Percentiles rank a stretch among this genome's conserved stretches.
Evolutionary conservation across 2,113 vertebrate species (phyloP).

Genomic region (Podilymbus podiceps): DNA sequence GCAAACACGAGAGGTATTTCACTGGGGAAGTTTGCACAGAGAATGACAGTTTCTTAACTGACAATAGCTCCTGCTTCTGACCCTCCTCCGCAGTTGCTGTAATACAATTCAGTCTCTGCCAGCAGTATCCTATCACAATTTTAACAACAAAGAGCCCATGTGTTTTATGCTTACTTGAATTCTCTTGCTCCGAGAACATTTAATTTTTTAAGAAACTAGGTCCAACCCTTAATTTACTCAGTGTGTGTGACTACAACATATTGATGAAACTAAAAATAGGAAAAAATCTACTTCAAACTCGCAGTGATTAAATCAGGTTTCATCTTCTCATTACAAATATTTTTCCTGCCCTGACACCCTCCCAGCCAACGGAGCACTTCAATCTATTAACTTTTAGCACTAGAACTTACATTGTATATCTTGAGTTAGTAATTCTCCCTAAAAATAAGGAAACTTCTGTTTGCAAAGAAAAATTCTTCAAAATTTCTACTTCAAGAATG

Average conservation of each 20-base stretch:
- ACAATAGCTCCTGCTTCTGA: not conserved
- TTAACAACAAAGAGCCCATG: not conserved
- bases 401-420: not conserved
- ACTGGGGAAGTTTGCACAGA: not conserved
- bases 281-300: not conserved
- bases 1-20: not conserved
- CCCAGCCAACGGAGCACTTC: not conserved
- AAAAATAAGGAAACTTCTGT: not conserved
- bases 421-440: not conserved
- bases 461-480: not conserved
- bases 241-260: not conserved
- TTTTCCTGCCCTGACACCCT: not conserved
- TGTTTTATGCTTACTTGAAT: not conserved
- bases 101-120: not conserved
- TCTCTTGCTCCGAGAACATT: not conserved
- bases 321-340: not conserved
- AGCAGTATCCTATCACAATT: not conserved
- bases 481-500: not conserved
- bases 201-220: not conserved
- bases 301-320: not conserved
- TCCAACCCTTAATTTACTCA: not conserved
- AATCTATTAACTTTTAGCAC: not conserved
- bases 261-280: not conserved
- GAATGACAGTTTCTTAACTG: not conserved
- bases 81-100: not conserved